Conservation (phyloP, 2,888 invertebrate species). For the Gisinianus flammeolus region DNA sequence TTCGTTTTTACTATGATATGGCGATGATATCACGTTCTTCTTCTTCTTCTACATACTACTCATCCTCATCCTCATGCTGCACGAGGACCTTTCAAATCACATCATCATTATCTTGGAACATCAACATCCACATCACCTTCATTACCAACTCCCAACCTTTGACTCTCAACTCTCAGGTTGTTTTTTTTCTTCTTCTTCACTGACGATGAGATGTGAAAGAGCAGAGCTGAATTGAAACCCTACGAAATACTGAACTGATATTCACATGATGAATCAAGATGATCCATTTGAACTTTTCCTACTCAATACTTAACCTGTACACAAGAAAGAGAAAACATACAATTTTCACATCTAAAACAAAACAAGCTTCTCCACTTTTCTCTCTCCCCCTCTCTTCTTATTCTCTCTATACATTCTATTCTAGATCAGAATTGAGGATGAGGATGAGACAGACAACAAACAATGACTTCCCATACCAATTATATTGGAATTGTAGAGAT, state of each 20-base stretch:
- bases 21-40: background rate
- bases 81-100: background rate
- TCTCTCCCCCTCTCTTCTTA: background rate
- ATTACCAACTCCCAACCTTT: background rate
- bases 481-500: background rate
- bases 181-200: background rate
- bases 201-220: background rate
- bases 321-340: background rate
- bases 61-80: background rate
- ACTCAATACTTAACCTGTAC: background rate
- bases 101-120: background rate
- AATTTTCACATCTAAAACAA: background rate
- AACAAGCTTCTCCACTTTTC: background rate
- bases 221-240: background rate
- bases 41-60: background rate
- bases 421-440: background rate
- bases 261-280: background rate
- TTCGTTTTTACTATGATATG: background rate
- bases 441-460: background rate
- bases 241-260: background rate
- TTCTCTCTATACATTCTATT: background rate
- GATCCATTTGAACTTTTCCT: background rate
- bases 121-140: slow-evolving; percentile 5
- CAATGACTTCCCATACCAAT: background rate
- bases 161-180: background rate